These are phyloP conservation scores for Petromus typicus DNA, from an alignment of 2,113 vertebrate species.

Conservation along the genomic window DNA sequence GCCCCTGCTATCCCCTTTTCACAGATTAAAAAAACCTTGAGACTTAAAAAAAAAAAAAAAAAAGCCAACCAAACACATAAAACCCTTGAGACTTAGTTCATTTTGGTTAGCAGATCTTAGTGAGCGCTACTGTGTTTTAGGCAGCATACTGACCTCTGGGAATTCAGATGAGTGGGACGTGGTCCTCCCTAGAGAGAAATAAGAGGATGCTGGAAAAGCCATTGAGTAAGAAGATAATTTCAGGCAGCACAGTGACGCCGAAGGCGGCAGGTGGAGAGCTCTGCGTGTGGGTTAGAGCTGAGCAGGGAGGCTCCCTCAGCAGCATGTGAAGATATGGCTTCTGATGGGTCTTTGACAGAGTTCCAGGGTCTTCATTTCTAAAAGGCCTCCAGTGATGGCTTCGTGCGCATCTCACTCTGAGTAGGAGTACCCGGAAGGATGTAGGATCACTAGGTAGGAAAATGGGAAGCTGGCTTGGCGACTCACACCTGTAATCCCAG, in stretches of 20 bases:
- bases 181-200: neutral
- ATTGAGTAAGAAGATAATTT: neutral
- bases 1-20: neutral
- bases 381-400: neutral
- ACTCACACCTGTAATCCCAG: too few species aligned
- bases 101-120: neutral
- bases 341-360: neutral
- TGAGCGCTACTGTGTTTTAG: neutral
- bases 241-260: neutral
- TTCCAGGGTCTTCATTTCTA: constrained; percentile 17
- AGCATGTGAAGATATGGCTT: neutral
- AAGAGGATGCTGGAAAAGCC: neutral
- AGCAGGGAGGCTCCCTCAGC: neutral
- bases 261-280: neutral
- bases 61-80: too few species aligned
- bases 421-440: neutral
- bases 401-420: neutral
- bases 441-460: neutral
- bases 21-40: neutral
- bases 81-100: neutral
- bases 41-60: too few species aligned
- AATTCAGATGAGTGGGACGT: neutral
- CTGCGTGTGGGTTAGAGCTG: neutral
- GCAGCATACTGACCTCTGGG: neutral
- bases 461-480: neutral